A percentile compares a stretch with the other conserved stretches of the same genome.
These are phyloP conservation scores for Ophion costatus DNA, from an alignment of 2,888 invertebrate species.

Conservation along the genomic window DNA sequence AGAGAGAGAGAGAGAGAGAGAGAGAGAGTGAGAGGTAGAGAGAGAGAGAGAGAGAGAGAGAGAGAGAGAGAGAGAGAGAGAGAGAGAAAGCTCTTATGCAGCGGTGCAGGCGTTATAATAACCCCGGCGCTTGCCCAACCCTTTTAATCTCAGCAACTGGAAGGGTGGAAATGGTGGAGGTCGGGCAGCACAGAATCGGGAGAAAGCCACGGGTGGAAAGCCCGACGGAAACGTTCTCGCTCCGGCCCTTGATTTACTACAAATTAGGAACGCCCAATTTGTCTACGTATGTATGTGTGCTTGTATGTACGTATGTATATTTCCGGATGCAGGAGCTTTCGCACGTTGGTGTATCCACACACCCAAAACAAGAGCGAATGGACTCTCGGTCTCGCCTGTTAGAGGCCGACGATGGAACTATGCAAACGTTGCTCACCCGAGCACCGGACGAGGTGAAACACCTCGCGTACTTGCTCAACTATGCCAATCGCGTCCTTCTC, in stretches of 20 bases:
- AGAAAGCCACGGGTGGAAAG: constrained; percentile 46
- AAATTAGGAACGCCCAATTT: constrained; percentile 71
- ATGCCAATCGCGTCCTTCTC: constrained; percentile 69
- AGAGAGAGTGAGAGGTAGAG: constrained; percentile 24
- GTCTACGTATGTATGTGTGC: constrained; percentile 29
- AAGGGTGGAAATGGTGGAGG: constrained; percentile 52
- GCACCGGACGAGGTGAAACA: constrained; percentile 26
- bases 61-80: constrained; percentile 24
- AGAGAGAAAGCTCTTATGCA: constrained; percentile 58
- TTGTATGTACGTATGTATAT: not conserved
- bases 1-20: constrained; percentile 17
- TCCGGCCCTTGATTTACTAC: constrained; percentile 68
- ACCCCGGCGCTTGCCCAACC: constrained; percentile 57
- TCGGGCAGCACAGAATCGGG: constrained; percentile 15
- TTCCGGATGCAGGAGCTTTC: not conserved
- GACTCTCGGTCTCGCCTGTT: constrained; percentile 41
- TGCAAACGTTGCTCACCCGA: constrained; percentile 48
- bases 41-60: not conserved
- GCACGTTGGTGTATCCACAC: not conserved
- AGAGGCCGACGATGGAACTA: constrained; percentile 54
- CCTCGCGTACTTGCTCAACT: constrained; percentile 74
- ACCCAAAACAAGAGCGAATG: constrained; percentile 20
- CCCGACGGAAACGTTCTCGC: constrained; percentile 50
- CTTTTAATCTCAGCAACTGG: constrained; percentile 63
- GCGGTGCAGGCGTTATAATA: constrained; percentile 66